A percentile compares a stretch with the other conserved stretches of the same genome.
Conservation (phyloP, 1,140 invertebrate species). For the Cotesia typhae region DNA sequence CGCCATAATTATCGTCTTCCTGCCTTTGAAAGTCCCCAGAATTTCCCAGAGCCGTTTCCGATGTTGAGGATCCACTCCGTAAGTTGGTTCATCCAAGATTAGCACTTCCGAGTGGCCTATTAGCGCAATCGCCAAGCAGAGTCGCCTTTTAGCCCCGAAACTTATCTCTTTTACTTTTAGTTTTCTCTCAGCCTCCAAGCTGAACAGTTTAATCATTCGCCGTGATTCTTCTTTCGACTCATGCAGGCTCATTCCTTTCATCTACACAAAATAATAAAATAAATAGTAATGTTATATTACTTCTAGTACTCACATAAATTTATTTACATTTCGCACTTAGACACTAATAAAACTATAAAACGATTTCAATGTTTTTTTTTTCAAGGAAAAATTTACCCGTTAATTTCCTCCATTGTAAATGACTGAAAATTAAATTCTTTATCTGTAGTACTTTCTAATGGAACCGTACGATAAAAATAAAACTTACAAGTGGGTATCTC, state of each 20-base stretch:
- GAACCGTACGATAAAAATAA: neutral
- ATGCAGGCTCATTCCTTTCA: slow-evolving; percentile 42
- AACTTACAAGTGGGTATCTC: neutral
- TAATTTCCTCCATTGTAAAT: neutral
- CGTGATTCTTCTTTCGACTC: slow-evolving; percentile 33
- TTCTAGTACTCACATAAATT: too few relatives aligned
- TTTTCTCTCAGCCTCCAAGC: slow-evolving; percentile 38
- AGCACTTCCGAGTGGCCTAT: slow-evolving; percentile 55
- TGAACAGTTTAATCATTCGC: slow-evolving; percentile 36
- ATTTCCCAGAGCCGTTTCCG: slow-evolving; percentile 65
- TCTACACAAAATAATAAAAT: slow-evolving; percentile 29
- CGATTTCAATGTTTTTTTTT: slow-evolving; percentile 5
- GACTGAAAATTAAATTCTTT: neutral
- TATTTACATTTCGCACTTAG: too few relatives aligned
- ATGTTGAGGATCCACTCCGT: slow-evolving; percentile 68
- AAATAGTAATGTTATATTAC: neutral
- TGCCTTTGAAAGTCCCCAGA: slow-evolving; percentile 35
- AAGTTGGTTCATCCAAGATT: slow-evolving; percentile 73
- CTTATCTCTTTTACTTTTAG: slow-evolving; percentile 32
- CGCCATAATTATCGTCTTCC: slow-evolving; percentile 44
- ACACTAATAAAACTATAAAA: slow-evolving; percentile 3
- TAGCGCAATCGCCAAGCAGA: slow-evolving; percentile 45
- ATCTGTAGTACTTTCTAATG: too few relatives aligned
- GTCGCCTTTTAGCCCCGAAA: slow-evolving; percentile 38
- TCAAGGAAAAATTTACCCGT: neutral